Evolutionary conservation across 2,113 vertebrate genomes (phyloP).

Genomic region (Alligator mississippiensis): DNA sequence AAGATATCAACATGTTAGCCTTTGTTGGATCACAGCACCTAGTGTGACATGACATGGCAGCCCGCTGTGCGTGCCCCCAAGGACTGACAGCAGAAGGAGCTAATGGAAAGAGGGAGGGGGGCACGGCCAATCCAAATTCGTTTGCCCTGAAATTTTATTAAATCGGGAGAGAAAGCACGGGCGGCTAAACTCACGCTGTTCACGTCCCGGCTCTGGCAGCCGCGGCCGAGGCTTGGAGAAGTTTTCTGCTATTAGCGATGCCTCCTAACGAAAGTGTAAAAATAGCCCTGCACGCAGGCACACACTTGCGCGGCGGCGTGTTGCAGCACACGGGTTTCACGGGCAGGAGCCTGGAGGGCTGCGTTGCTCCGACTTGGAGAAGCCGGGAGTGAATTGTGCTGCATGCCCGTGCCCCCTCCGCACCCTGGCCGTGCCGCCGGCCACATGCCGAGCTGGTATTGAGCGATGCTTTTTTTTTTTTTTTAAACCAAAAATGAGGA

Average conservation of each 20-base stretch:
- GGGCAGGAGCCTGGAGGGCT: accelerated
- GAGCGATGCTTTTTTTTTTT: too few relatives aligned
- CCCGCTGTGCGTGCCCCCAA: slow-evolving; percentile 73
- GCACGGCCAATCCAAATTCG: slow-evolving; percentile 57
- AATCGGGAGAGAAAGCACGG: slow-evolving; percentile 19
- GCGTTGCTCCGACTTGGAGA: neutral
- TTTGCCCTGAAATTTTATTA: slow-evolving; percentile 58
- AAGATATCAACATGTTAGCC: slow-evolving; percentile 78
- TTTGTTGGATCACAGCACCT: slow-evolving; percentile 78
- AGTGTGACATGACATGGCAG: slow-evolving; percentile 76
- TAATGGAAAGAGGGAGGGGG: slow-evolving; percentile 53
- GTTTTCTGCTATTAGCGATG: neutral
- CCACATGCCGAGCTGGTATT: too few relatives aligned
- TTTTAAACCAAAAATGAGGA: neutral
- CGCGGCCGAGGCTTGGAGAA: neutral
- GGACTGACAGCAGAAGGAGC: slow-evolving; percentile 64
- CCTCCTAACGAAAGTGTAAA: neutral
- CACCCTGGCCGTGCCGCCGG: too few relatives aligned
- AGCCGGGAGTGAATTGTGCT: neutral
- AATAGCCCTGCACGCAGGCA: accelerated
- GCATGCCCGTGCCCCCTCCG: too few relatives aligned
- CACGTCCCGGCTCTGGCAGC: neutral
- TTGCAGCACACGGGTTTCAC: neutral
- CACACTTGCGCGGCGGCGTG: neutral
- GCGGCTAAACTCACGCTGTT: neutral